Evolutionary conservation across 2,797 vertebrate species (phyloP), one percentile per base, ranked within the genome.

Genomic region (Fistularia tabacaria): DNA sequence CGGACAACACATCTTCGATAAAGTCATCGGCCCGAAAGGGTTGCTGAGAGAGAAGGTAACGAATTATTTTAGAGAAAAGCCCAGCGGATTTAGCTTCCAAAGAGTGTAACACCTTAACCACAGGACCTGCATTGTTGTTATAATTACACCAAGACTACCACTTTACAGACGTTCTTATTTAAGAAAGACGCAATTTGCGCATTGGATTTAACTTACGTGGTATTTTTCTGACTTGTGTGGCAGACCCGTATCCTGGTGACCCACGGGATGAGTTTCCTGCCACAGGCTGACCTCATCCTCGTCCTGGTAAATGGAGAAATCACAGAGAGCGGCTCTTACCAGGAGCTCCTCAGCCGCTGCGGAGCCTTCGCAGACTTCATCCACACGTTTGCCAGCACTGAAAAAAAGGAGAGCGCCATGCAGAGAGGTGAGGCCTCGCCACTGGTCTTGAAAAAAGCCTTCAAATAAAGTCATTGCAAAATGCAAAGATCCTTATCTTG

Each of bases 181-280:
- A 54, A 56, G 54, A 68, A 71, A 78, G 54, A 58, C 36, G 73
- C 38, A 55, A 59, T 68, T 77, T 69, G 48, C 25, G 46, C 7
- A 40, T 67, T 65, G 57, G 61, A 73, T 74, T 75, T 69, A 57
- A 57, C 67, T 72, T 56, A 71, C 59, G 51, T 64, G 40, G 43
- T 51, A 59, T 64, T 76, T 74, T 77, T 70, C 44, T 51, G 72
- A 70, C 73, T 62, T 57, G 59, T 79, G 65, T 59, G 74, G 58
- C 55, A 99, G 97, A 99, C 96, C 7, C 93, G 96, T 44, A 85
- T 99, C 66, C 91, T 99, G 56, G 95, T 97, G 74, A 99, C 97
- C 59, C 94, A 98, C 14, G 77, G 93, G 8, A 87, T 89, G 75
- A 93, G 92, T 62, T 68, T 97, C 89, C 89, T 99, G 84, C 93